Base-by-base conservation (phyloP, 2,113 vertebrate species). In the Podilymbus podiceps region DNA sequence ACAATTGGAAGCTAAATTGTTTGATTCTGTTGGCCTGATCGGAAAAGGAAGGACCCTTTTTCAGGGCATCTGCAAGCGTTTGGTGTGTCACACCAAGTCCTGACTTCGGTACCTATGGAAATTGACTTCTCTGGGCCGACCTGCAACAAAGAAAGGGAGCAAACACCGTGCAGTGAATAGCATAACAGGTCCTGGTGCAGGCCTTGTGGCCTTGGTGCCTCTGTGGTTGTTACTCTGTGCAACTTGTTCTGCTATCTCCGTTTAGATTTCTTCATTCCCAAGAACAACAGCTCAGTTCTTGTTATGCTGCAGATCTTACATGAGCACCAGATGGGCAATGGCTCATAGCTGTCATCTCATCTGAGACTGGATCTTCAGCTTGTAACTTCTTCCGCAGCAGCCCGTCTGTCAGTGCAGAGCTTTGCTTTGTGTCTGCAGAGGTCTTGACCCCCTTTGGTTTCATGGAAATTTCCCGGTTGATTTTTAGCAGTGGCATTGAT, bases 271-370 rank as follows among this genome's bases (percentile, higher is more conserved):
- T 91, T 7, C 19, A 0, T 79, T 89, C 52, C 86, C 64, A 47
- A 72, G 77, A 74, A 56, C 28, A 59, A 16, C 58, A 82, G 67
- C 44, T 93, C 59, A 50, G 74, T 93, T 95, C 73, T 93, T 85
- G 17, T 82, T 92, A 85, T 89, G 47, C 69, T 73, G 0, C 42
- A 42, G 69, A 64, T 92, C 25, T 80, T 85, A 52, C 1, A 28
- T 85, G 91, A 85, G 66, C 80, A 76, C 31, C 84, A 85, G 42
- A n/a, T 20, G 42, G 30, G 55, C 59, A 85, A 1, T 89, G 86
- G 74, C 30, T 88, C 76, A 40, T 30, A 82, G 42, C 17, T 91
- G 88, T 92, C 86, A 50, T 72, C 59, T 89, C 47, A 35, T 52
- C 55, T 3, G 2, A 59, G 19, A 47, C 38, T 69, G 90, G 58